phyloP scores from a whole-genome alignment of 2,113 vertebrate genomes.

The Danionella cerebrum region DNA sequence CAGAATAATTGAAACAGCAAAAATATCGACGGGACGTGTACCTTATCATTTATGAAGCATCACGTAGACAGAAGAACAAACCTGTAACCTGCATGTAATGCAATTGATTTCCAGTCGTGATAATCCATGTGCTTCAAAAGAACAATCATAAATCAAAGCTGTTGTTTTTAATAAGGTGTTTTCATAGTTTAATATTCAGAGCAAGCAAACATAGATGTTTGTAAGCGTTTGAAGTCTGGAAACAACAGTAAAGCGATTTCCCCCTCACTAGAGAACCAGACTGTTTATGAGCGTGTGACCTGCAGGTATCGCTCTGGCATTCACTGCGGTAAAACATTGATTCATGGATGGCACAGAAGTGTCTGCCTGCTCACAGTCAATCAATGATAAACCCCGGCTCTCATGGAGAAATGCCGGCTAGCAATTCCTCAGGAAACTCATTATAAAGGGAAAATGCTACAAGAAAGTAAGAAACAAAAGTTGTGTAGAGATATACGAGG shows the following conservation, averaged over 20 bases:
- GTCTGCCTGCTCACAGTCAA: constrained; percentile 13
- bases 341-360: constrained; percentile 6
- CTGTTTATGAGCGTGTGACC: constrained; percentile 12
- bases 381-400: constrained; percentile 17
- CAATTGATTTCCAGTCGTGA: too few relatives aligned
- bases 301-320: neutral
- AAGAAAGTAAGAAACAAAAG: neutral
- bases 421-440: neutral
- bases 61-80: too few relatives aligned
- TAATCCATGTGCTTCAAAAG: too few relatives aligned
- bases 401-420: neutral
- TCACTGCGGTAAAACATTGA: constrained; percentile 12
- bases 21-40: too few relatives aligned
- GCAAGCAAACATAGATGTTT: neutral
- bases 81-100: too few relatives aligned
- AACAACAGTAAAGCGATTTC: neutral
- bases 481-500: neutral
- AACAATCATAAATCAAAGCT: too few relatives aligned
- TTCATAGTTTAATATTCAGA: neutral
- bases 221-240: neutral
- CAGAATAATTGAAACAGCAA: too few relatives aligned
- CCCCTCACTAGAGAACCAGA: neutral
- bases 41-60: too few relatives aligned
- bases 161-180: too few relatives aligned
- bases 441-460: neutral